Evolutionary conservation across 2,797 vertebrate genomes (phyloP), one percentile per base, ranked within the genome.

Genomic region (Leptoclinus maculatus): DNA sequence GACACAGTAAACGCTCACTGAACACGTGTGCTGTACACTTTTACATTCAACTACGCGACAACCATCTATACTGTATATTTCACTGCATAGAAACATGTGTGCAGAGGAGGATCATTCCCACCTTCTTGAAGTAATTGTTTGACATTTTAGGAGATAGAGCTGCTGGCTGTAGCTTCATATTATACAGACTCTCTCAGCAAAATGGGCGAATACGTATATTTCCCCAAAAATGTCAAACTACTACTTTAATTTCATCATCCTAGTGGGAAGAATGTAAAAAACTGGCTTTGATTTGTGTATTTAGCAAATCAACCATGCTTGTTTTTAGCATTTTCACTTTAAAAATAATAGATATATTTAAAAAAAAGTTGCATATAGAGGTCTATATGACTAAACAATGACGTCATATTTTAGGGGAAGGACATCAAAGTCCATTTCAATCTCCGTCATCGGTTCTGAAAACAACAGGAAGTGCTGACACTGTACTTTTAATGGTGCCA

Each of bases 21-120:
- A 74, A 63, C 16, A 36, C 2, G 27, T 27, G 58, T 75, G 62
- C 57, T 59, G 41, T 19, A 59, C 49, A 57, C 53, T 23, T 71
- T 34, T 8, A 69, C 76, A 58, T 67, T 39, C 23, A 58, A 23
- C 36, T 3, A 29, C 12, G 21, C 53, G 29, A 68, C 62, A 34
- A 27, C 43, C 41, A 41, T 57, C 25, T 19, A 13, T 74, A 80
- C 74, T 69, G 68, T 69, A 47, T 11, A 25, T 54, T 54, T 58
- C 27, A 41, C 49, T 32, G 27, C 59, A 53, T 27, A 39, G 43
- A 47, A 27, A 21, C 17, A 19, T 36, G 45, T 14, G 7, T 12
- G 38, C 53, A 41, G 63, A 29, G 74, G 2, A 34, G 43, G 29
- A 71, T 39, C 17, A 1, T 39, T 45, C 49, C 34, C 47, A 29